Base-by-base conservation (phyloP, 2,888 invertebrate species). In the Aphodius granarius region DNA sequence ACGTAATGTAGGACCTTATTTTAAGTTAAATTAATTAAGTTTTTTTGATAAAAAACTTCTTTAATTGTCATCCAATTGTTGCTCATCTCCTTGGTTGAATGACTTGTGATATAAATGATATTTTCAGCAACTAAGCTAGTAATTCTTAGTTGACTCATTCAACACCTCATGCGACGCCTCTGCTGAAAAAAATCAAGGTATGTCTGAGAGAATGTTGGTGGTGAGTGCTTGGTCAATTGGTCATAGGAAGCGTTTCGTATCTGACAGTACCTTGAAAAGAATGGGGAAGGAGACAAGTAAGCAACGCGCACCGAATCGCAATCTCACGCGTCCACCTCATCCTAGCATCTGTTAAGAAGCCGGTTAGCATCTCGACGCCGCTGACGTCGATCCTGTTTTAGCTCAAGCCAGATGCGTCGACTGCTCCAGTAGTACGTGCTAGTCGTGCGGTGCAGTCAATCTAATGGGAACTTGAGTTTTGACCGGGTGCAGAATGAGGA, bases 301-400 rank as follows among this genome's bases (percentile, higher is more conserved):
- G 13, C 43, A 13, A 13, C 43, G 43, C 43, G 43, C 2, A 43
- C 43, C 43, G 13, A 43, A 43, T 43, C 43, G 9, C 43, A 43
- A 43, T 43, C 43, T 6, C 43, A 43, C 43, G 43, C 43, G 43
- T 43, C 43, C 43, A 43, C 43, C n/a, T n/a, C n/a, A n/a, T n/a
- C n/a, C 43, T 22, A 68, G 68, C 22, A 68, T 66, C n/a, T 68
- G 68, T 66, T 76, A 76, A 75, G 78, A 78, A 77, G 76, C 76
- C 72, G 78, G 71, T 75, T 73, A 80, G 80, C 80, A 77, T 79
- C 80, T 77, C 79, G 80, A 80, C 80, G 81, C 79, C 76, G 77
- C 74, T 80, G 81, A 81, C 81, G 82, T 81, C 78, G 80, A 74
- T 81, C 81, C 81, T 79, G 78, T 81, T 81, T 81, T 81, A 82